phyloP scores from a whole-genome alignment of 2,113 vertebrate species.

The Zosterops hypoxanthus region DNA sequence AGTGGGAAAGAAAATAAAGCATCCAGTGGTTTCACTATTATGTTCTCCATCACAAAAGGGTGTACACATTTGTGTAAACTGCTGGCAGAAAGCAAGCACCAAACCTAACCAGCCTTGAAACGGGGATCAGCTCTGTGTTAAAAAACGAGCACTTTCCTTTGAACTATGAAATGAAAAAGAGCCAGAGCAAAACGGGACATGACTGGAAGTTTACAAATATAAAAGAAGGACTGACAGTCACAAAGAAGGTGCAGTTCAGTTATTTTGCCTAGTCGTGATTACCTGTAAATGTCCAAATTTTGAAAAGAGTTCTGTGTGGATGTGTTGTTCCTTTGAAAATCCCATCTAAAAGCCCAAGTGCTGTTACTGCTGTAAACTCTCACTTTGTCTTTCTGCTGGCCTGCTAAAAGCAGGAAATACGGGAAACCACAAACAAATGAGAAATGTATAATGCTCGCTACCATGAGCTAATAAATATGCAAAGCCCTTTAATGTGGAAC shows the following conservation, averaged over 20 bases:
- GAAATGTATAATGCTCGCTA: neutral
- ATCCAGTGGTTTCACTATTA: neutral
- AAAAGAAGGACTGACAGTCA: neutral
- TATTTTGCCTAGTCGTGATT: neutral
- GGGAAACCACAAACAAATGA: slow-evolving; percentile 15
- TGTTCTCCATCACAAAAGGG: neutral
- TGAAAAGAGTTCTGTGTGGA: neutral
- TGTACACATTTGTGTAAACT: neutral
- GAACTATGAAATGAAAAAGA: neutral
- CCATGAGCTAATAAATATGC: neutral
- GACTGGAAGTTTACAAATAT: neutral
- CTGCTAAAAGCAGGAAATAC: neutral
- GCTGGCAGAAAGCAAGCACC: neutral
- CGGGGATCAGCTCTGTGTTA: neutral
- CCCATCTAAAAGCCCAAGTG: neutral
- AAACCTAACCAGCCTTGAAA: neutral
- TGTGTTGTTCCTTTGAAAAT: neutral
- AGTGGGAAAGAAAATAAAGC: neutral
- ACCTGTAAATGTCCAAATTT: neutral
- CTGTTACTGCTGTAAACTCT: neutral
- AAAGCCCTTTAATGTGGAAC: slow-evolving; percentile 11
- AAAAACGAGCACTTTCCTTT: neutral
- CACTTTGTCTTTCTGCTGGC: neutral
- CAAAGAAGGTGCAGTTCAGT: neutral
- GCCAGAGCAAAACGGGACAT: neutral